Percentiles rank a stretch among this genome's conserved stretches.
These are phyloP conservation scores for Hemiprocne comata DNA, from an alignment of 2,113 vertebrate species.

Conservation along the genomic window DNA sequence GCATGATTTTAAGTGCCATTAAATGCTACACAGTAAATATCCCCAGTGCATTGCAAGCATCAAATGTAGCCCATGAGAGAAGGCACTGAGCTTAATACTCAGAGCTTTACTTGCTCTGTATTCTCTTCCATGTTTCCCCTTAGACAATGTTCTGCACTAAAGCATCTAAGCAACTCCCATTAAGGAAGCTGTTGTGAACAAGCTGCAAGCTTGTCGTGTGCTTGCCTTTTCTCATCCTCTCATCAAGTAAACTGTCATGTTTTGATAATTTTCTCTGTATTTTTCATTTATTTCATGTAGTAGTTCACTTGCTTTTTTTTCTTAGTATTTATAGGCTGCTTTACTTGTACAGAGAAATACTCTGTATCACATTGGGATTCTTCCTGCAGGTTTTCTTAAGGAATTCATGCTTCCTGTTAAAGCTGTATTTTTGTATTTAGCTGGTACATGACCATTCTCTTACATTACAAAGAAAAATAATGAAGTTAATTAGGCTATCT, in stretches of 20 bases:
- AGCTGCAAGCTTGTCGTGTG: not conserved
- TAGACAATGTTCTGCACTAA: not conserved
- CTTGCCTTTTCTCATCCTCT: not conserved
- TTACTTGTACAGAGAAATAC: not conserved
- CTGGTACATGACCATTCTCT: not conserved
- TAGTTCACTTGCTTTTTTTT: not conserved
- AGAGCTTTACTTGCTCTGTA: not conserved
- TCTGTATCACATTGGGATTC: not conserved
- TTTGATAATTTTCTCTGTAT: not conserved
- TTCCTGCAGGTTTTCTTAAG: not conserved
- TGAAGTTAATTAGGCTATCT: not conserved
- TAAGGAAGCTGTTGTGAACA: not conserved
- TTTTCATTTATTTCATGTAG: not conserved
- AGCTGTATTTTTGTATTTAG: not conserved
- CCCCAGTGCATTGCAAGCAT: not conserved
- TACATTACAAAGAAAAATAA: not conserved
- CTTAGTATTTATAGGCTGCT: not conserved
- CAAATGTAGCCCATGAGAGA: not conserved
- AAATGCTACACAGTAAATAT: slow-evolving; percentile 54
- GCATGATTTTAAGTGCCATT: slow-evolving; percentile 55
- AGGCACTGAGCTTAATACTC: not conserved
- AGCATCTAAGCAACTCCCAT: not conserved
- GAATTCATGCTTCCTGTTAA: not conserved
- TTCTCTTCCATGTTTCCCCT: not conserved
- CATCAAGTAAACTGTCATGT: not conserved